A percentile compares a stretch with the other conserved stretches of the same genome.
These are phyloP conservation scores for Thamnophis elegans DNA, from an alignment of 2,797 vertebrate species.

Conservation along the genomic window DNA sequence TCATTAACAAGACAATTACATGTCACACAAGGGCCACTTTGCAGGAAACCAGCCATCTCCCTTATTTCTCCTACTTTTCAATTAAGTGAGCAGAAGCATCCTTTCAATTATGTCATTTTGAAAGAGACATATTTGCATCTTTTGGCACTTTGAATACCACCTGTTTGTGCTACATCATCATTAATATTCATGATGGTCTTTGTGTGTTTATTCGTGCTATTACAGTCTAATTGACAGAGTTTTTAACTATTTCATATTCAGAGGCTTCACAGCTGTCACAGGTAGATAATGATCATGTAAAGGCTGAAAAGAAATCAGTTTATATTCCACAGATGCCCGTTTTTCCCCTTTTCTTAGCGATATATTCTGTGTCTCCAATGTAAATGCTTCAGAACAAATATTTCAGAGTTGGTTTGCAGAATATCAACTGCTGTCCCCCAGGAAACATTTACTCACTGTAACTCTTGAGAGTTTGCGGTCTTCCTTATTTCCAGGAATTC, in stretches of 20 bases:
- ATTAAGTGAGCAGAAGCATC: background rate
- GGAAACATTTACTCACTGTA: background rate
- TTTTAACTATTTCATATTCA: conserved; percentile 41
- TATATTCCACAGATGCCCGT: background rate
- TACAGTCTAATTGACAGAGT: conserved; percentile 36
- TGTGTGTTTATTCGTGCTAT: background rate
- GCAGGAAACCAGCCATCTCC: conserved; percentile 18
- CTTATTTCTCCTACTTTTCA: conserved; percentile 16
- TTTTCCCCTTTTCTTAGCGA: background rate
- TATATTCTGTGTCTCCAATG: conserved; percentile 9
- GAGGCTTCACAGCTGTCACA: conserved; percentile 25
- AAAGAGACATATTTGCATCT: conserved; percentile 23
- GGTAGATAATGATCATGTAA: conserved; percentile 21
- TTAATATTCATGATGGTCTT: conserved; percentile 13
- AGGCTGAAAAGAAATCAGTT: conserved; percentile 28
- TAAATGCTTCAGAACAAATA: background rate
- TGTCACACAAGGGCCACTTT: conserved; percentile 25
- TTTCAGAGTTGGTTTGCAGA: background rate
- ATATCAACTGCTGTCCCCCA: background rate
- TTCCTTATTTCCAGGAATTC: background rate
- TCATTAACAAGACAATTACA: conserved; percentile 36
- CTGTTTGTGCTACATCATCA: conserved; percentile 12
- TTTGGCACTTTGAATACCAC: background rate
- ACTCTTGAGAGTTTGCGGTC: background rate
- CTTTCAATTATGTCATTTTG: conserved; percentile 20